These are phyloP conservation scores for Hylomyscus alleni DNA, from an alignment of 2,797 vertebrate genomes.

Conservation along the genomic window DNA sequence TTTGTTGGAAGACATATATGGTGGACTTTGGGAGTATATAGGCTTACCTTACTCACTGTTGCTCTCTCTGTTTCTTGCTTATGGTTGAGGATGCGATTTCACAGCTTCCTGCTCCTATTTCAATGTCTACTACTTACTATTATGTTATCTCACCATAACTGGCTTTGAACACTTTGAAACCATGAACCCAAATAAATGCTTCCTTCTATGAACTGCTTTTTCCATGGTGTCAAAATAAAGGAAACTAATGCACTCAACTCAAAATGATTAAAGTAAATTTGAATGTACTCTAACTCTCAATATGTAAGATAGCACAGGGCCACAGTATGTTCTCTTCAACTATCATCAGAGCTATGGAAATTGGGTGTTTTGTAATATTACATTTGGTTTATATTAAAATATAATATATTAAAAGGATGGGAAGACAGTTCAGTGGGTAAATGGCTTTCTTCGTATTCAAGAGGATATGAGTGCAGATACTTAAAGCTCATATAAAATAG, in stretches of 20 bases:
- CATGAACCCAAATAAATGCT: background rate
- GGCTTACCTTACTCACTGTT: too few relatives aligned
- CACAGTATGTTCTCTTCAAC: background rate
- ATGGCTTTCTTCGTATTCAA: background rate
- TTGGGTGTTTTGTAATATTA: background rate
- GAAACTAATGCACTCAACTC: background rate
- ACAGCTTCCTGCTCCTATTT: too few relatives aligned
- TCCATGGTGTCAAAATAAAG: background rate
- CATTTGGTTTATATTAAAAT: background rate
- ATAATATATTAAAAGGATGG: background rate
- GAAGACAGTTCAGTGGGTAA: background rate
- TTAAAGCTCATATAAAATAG: background rate
- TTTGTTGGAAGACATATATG: background rate
- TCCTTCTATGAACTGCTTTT: background rate
- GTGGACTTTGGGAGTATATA: background rate
- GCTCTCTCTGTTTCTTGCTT: background rate
- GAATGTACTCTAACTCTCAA: background rate
- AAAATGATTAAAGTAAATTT: constrained; percentile 19
- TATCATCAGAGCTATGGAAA: background rate
- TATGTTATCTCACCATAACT: too few relatives aligned
- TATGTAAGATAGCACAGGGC: background rate
- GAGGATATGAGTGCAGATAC: background rate
- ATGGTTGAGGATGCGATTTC: background rate
- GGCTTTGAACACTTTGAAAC: background rate
- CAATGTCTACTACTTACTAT: too few relatives aligned